These are phyloP conservation scores for Charadrius vociferus DNA, from an alignment of 2,113 vertebrate species.

Conservation along the genomic window DNA sequence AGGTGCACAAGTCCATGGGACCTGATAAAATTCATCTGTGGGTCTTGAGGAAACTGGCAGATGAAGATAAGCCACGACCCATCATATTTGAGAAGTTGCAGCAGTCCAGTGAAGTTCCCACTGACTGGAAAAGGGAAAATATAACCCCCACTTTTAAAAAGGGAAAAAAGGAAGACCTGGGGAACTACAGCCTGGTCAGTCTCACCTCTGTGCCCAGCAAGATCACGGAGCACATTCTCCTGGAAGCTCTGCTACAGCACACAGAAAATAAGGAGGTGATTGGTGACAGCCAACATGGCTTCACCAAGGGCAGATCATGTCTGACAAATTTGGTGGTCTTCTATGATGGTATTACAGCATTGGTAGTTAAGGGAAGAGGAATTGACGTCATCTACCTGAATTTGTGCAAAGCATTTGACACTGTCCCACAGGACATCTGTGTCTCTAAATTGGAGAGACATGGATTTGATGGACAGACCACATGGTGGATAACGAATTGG, in stretches of 20 bases:
- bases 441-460: background rate
- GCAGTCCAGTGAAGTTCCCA: too few species aligned
- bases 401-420: background rate
- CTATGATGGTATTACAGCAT: background rate
- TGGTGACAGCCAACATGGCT: too few species aligned
- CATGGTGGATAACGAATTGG: background rate
- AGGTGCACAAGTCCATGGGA: background rate
- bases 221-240: background rate
- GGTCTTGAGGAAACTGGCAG: background rate
- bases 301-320: background rate
- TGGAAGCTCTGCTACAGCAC: background rate
- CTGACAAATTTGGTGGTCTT: background rate
- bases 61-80: too few species aligned
- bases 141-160: background rate
- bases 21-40: background rate
- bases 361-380: too few species aligned
- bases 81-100: too few species aligned
- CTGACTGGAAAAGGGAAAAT: too few species aligned
- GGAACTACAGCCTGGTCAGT: background rate
- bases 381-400: too few species aligned
- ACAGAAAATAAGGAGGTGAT: background rate
- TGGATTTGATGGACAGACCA: background rate
- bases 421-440: background rate
- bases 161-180: background rate
- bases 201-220: background rate